phyloP scores from a whole-genome alignment of 2,797 vertebrate genomes.

The Taenioides sp. region DNA sequence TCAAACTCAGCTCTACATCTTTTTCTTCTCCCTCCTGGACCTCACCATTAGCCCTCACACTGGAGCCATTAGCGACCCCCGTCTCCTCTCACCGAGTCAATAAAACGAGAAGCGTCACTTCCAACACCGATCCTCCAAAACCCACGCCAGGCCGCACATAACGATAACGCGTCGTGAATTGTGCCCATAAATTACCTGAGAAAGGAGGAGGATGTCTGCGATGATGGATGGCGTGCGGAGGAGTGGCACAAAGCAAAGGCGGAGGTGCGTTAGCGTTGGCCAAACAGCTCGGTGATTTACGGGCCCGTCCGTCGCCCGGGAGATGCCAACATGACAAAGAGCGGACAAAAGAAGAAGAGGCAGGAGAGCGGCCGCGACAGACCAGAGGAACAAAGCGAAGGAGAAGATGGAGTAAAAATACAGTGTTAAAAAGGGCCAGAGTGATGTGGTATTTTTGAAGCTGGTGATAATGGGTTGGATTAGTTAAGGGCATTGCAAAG shows the following conservation, averaged over 20 bases:
- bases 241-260: slow-evolving; percentile 70
- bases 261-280: slow-evolving; percentile 37
- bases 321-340: slow-evolving; percentile 64
- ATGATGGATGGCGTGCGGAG: slow-evolving; percentile 74
- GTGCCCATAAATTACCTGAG: slow-evolving; percentile 62
- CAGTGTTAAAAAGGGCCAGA: background rate
- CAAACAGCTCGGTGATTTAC: slow-evolving; percentile 64
- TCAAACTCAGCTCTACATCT: background rate
- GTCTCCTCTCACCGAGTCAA: slow-evolving; percentile 22
- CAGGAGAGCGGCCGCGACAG: slow-evolving; percentile 48
- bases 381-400: background rate
- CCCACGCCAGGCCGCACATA: slow-evolving; percentile 40
- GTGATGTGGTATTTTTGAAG: background rate
- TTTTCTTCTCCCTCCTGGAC: slow-evolving; percentile 1
- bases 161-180: slow-evolving; percentile 62
- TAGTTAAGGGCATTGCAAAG: background rate
- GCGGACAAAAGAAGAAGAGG: slow-evolving; percentile 45
- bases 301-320: slow-evolving; percentile 18
- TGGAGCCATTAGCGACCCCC: slow-evolving; percentile 55
- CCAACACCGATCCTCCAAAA: slow-evolving; percentile 25
- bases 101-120: slow-evolving; percentile 38
- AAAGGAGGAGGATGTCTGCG: slow-evolving; percentile 45
- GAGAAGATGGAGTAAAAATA: background rate
- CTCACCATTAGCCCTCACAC: slow-evolving; percentile 36
- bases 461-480: background rate